These are phyloP conservation scores for Marronus borbonicus DNA, from an alignment of 2,888 invertebrate species.

Conservation along the genomic window DNA sequence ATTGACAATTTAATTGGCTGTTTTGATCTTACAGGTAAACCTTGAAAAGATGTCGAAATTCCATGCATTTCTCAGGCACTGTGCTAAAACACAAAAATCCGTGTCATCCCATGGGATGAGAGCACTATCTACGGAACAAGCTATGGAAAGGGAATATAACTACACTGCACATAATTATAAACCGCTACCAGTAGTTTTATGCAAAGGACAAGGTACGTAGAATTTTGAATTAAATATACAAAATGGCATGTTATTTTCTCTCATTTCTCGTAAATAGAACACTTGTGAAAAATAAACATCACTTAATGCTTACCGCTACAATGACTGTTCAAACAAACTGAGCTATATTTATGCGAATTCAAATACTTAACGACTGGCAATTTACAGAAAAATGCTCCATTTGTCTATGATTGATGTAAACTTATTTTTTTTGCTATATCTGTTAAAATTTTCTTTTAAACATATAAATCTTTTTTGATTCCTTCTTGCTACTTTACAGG, in stretches of 20 bases:
- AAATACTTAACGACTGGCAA: not conserved
- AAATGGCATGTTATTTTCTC: not conserved
- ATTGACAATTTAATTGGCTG: too few species aligned
- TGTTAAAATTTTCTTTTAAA: not conserved
- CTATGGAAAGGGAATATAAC: conserved; percentile 83
- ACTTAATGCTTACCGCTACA: too few species aligned
- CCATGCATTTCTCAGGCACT: conserved; percentile 17
- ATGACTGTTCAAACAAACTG: too few species aligned
- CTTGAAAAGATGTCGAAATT: conserved; percentile 19
- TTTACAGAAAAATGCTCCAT: not conserved
- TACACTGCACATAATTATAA: conserved; percentile 96
- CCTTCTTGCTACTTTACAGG: conserved; percentile 70
- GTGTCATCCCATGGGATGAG: conserved; percentile 1
- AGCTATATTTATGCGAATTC: not conserved
- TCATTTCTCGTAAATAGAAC: not conserved
- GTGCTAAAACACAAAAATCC: conserved; percentile 1
- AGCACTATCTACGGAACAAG: conserved; percentile 43
- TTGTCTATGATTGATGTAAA: not conserved
- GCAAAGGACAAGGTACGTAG: conserved; percentile 81
- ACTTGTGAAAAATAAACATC: not conserved
- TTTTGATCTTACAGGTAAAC: not conserved
- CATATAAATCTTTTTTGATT: not conserved
- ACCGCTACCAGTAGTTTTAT: conserved; percentile 91
- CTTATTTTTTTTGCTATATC: not conserved
- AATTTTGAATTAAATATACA: not conserved